Evolutionary conservation across 2,888 invertebrate genomes (phyloP).

Genomic region (Gerris lacustris): DNA sequence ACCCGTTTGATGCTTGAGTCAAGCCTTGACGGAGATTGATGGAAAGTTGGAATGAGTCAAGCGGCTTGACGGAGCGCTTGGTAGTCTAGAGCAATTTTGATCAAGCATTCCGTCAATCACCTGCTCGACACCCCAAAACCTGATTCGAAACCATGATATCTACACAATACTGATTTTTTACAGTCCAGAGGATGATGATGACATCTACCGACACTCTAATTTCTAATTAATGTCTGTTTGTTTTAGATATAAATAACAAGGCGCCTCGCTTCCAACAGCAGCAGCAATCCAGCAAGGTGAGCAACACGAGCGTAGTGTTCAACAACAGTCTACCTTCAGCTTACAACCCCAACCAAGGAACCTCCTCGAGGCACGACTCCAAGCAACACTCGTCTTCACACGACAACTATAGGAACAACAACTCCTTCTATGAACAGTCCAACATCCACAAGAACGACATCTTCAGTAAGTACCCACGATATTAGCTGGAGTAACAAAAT

Average conservation of each 20-base stretch:
- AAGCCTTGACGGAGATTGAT: too few species aligned
- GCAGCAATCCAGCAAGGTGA: conserved; percentile 20
- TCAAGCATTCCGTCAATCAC: too few species aligned
- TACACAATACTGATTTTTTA: too few species aligned
- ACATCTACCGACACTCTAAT: too few species aligned
- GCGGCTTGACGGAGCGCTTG: too few species aligned
- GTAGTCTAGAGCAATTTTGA: too few species aligned
- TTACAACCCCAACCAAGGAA: not conserved
- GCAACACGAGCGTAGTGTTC: conserved; percentile 2
- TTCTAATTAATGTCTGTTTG: not conserved
- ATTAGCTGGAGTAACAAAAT: too few species aligned
- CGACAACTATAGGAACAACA: not conserved
- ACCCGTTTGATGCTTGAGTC: too few species aligned
- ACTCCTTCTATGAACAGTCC: conserved; percentile 2
- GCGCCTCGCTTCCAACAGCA: conserved; percentile 49
- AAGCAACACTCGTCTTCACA: not conserved
- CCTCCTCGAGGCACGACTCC: not conserved
- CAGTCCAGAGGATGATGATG: too few species aligned
- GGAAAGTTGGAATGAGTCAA: too few species aligned
- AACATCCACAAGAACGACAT: not conserved
- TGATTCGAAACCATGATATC: too few species aligned
- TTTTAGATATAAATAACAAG: conserved; percentile 37
- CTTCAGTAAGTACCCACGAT: not conserved
- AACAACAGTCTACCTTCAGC: conserved; percentile 1
- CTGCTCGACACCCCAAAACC: too few species aligned